Evolutionary conservation across 2,797 vertebrate genomes (phyloP), one percentile per base, ranked within the genome.

Genomic region (Parotocinclus haroldoi): DNA sequence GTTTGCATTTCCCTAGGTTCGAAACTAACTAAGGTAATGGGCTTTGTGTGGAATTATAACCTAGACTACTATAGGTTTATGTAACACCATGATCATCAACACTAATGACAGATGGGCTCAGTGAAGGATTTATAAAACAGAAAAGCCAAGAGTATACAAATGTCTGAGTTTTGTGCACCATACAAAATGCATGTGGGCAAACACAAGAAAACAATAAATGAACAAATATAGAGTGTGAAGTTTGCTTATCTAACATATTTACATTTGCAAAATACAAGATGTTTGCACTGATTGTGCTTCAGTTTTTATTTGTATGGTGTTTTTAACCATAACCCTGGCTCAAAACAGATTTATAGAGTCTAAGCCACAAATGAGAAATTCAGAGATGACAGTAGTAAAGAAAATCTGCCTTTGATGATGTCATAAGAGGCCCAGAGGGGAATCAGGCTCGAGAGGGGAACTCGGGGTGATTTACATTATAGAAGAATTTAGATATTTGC

Each of bases 81-180:
- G 42, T 10, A 44, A 10, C 13, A 10, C 16, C 54, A 55, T 55
- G 19, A 39, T 39, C 50, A 55, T 59, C 61, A 60, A 52, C 19
- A 40, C 50, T 52, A 64, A 54, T 71, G 40, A 60, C 50, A 67
- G 36, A 60, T 39, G 42, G 17, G 51, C 14, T 16, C 48, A 64
- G 44, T 14, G 46, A 48, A 37, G 18, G 17, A 48, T 74, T 70
- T 70, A 62, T 38, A 53, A 40, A 63, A 70, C 67, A 69, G 12
- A 64, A 27, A 6, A 12, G 19, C 0, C 3, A 17, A 51, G 13
- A 56, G 11, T 69, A 48, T 37, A 52, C 48, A 54, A 58, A 27
- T 17, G 19, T 58, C 42, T 68, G 13, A 42, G 50, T 61, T 40
- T 16, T 48, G 52, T 7, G n/a, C 40, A 49, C 13, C 36, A 63